These are phyloP conservation scores for Sebastes fasciatus DNA, from an alignment of 2,113 vertebrate species.

Conservation along the genomic window DNA sequence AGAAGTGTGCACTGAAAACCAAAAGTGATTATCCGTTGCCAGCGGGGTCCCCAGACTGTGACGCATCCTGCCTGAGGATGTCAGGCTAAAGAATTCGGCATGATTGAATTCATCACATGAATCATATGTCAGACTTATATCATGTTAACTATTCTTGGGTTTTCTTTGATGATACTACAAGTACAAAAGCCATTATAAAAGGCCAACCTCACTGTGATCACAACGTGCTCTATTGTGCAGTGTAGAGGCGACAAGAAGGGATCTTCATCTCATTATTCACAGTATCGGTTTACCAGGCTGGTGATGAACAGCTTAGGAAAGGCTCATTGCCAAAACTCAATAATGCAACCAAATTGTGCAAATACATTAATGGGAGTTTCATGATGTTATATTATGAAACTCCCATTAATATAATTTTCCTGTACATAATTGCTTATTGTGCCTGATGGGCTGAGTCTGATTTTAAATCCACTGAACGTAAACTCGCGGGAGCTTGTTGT, in stretches of 20 bases:
- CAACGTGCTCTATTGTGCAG: slow-evolving; percentile 26
- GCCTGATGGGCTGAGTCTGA: slow-evolving; percentile 66
- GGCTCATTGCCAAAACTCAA: slow-evolving; percentile 62
- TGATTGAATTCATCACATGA: slow-evolving; percentile 22
- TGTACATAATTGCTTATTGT: slow-evolving; percentile 73
- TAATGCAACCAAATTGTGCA: slow-evolving; percentile 66
- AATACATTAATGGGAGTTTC: slow-evolving; percentile 51
- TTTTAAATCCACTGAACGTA: slow-evolving; percentile 72
- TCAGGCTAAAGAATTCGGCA: slow-evolving; percentile 13
- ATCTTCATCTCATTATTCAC: slow-evolving; percentile 23
- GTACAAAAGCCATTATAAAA: not conserved
- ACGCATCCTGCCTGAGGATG: slow-evolving; percentile 30
- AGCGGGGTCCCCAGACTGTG: slow-evolving; percentile 6
- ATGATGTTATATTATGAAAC: slow-evolving; percentile 63
- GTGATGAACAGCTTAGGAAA: slow-evolving; percentile 74
- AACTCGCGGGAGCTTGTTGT: slow-evolving; percentile 49
- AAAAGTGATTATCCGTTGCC: slow-evolving; percentile 51
- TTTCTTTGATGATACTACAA: not conserved
- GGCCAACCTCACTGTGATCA: slow-evolving; percentile 11
- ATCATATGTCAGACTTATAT: slow-evolving; percentile 6
- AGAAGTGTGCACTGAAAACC: slow-evolving; percentile 20
- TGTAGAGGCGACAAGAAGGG: not conserved
- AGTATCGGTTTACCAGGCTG: slow-evolving; percentile 41
- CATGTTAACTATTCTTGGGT: not conserved
- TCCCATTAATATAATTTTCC: slow-evolving; percentile 67